phyloP scores from a whole-genome alignment of 2,888 invertebrate genomes.

The Hemistola chrysoprasaria region DNA sequence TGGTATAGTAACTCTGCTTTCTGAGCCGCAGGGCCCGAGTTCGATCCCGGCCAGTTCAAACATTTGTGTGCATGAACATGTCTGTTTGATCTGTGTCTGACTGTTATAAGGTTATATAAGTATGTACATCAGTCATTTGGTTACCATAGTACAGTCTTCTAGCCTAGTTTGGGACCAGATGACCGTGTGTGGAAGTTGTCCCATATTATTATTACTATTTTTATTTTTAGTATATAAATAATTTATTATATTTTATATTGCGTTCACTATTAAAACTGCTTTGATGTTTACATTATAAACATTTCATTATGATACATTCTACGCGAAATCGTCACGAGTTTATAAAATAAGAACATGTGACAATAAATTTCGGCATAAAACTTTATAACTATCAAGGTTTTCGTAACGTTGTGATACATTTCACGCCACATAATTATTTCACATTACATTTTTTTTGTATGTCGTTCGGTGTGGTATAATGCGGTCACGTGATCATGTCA shows the following conservation, averaged over 20 bases:
- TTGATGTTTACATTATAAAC: conserved; percentile 20
- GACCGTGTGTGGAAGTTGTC: too few relatives aligned
- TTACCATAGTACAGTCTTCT: too few relatives aligned
- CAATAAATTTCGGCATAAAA: conserved; percentile 12
- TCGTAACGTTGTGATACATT: conserved; percentile 34
- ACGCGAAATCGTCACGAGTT: neutral
- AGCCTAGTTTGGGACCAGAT: too few relatives aligned
- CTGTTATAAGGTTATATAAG: too few relatives aligned
- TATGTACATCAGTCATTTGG: too few relatives aligned
- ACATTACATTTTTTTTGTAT: conserved; percentile 54
- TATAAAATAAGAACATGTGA: conserved; percentile 12
- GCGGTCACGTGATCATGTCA: conserved; percentile 64
- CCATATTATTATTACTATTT: too few relatives aligned
- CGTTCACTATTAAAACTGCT: conserved; percentile 4
- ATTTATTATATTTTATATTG: conserved; percentile 4
- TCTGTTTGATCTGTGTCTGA: too few relatives aligned
- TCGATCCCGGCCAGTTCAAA: too few relatives aligned
- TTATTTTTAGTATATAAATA: too few relatives aligned
- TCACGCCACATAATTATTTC: conserved; percentile 34
- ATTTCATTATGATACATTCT: conserved; percentile 12
- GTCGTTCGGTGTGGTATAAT: conserved; percentile 60
- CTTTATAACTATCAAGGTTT: conserved; percentile 22
- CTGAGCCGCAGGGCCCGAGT: too few relatives aligned
- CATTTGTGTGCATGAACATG: too few relatives aligned
- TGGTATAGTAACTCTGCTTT: too few relatives aligned